Conservation (phyloP, 2,797 vertebrate species). For the Myotis findleyi region DNA sequence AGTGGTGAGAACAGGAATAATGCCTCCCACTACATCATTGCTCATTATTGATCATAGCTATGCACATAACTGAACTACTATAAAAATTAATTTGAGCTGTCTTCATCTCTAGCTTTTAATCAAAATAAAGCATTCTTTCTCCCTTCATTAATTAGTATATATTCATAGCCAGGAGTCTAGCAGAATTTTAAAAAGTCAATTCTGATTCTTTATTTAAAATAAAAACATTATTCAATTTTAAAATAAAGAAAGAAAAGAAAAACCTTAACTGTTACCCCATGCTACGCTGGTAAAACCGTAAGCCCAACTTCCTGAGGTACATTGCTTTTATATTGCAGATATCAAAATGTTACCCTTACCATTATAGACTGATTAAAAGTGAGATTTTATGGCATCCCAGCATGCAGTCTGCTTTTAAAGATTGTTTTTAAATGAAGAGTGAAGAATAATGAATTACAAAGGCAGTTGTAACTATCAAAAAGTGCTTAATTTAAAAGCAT, state of each 20-base stretch:
- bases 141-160: conserved; percentile 30
- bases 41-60: background rate
- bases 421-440: conserved; percentile 7
- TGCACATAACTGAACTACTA: background rate
- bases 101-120: conserved; percentile 44
- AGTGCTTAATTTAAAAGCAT: conserved; percentile 65
- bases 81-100: conserved; percentile 19
- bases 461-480: conserved; percentile 59
- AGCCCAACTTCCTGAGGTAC: conserved; percentile 52
- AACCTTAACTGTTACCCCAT: conserved; percentile 63
- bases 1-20: background rate
- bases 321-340: conserved; percentile 53
- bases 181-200: conserved; percentile 50
- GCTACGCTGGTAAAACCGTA: conserved; percentile 58
- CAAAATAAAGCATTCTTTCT: conserved; percentile 59
- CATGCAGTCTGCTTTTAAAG: conserved; percentile 59
- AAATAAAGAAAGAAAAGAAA: conserved; percentile 48
- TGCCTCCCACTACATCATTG: background rate
- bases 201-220: conserved; percentile 68
- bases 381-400: conserved; percentile 71
- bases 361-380: conserved; percentile 65
- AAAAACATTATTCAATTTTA: background rate
- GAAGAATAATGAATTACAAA: conserved; percentile 72
- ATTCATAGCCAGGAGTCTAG: conserved; percentile 47
- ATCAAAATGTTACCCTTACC: conserved; percentile 61